Evolutionary conservation across 1,140 invertebrate species (phyloP).

Genomic region (Plutomurus gul): DNA sequence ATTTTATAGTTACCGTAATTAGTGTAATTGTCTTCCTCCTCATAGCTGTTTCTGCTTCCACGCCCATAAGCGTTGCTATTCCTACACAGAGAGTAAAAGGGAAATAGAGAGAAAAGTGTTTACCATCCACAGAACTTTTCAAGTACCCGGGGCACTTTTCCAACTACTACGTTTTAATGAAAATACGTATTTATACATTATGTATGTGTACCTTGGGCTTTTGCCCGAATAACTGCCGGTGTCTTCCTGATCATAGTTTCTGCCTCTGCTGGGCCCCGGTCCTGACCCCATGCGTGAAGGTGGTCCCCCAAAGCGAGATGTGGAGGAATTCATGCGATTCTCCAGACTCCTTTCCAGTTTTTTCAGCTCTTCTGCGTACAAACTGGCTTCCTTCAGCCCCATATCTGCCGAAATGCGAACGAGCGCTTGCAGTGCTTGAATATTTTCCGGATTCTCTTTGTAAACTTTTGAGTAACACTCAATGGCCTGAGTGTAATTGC

Average conservation of each 20-base stretch:
- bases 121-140: too few relatives aligned
- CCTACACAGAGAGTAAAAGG: not conserved
- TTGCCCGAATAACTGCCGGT: not conserved
- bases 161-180: too few relatives aligned
- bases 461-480: constrained; percentile 70
- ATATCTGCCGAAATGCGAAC: constrained; percentile 80
- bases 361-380: constrained; percentile 79
- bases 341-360: constrained; percentile 81
- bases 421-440: constrained; percentile 74
- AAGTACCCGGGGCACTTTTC: too few relatives aligned
- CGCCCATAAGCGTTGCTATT: not conserved
- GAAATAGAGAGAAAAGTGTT: not conserved
- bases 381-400: constrained; percentile 76
- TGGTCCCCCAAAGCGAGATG: not conserved
- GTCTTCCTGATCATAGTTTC: not conserved
- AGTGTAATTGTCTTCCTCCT: not conserved
- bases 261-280: constrained; percentile 7
- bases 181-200: not conserved
- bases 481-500: constrained; percentile 82
- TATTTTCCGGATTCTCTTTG: constrained; percentile 48
- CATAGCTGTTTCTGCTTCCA: not conserved
- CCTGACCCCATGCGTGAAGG: constrained; percentile 29
- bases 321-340: constrained; percentile 52
- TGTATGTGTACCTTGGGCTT: not conserved
- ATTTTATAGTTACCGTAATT: not conserved